A percentile compares a stretch with the other conserved stretches of the same genome.
Evolutionary conservation across 2,888 invertebrate species (phyloP).

Genomic region (Luperina nickerlii): DNA sequence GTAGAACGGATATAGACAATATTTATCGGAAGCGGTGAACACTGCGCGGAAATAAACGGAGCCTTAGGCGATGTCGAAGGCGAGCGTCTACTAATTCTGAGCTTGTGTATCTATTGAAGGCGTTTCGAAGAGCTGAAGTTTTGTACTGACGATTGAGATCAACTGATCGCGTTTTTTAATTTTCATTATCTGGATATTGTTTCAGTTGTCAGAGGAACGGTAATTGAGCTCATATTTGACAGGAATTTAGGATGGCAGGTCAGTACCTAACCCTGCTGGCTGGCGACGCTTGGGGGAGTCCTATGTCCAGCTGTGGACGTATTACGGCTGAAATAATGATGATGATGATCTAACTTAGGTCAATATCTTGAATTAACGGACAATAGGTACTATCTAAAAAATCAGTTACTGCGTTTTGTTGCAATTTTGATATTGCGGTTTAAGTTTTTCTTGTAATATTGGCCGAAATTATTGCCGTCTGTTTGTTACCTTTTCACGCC

Average conservation of each 20-base stretch:
- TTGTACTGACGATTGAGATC: not conserved
- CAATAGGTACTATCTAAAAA: too few species aligned
- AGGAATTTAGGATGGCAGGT: too few species aligned
- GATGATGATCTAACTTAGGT: too few species aligned
- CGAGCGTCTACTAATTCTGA: constrained; percentile 36
- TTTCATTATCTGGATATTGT: not conserved
- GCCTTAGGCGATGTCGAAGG: constrained; percentile 49
- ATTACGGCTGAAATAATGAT: too few species aligned
- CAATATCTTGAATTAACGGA: too few species aligned
- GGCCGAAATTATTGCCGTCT: not conserved
- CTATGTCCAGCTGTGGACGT: too few species aligned
- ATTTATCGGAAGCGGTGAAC: constrained; percentile 53
- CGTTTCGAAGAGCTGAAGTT: not conserved
- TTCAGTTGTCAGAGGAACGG: not conserved
- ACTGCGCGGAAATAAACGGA: constrained; percentile 53
- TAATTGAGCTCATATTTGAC: not conserved
- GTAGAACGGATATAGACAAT: constrained; percentile 23
- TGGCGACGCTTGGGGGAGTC: too few species aligned
- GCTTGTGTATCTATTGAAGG: constrained; percentile 19
- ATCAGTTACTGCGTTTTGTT: not conserved
- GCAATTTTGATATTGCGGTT: not conserved
- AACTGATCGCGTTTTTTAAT: not conserved
- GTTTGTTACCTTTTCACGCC: too few species aligned
- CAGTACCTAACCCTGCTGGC: too few species aligned
- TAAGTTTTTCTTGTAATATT: not conserved